phyloP scores from a whole-genome alignment of 1,140 invertebrate genomes.

The Platorchestia sp. region DNA sequence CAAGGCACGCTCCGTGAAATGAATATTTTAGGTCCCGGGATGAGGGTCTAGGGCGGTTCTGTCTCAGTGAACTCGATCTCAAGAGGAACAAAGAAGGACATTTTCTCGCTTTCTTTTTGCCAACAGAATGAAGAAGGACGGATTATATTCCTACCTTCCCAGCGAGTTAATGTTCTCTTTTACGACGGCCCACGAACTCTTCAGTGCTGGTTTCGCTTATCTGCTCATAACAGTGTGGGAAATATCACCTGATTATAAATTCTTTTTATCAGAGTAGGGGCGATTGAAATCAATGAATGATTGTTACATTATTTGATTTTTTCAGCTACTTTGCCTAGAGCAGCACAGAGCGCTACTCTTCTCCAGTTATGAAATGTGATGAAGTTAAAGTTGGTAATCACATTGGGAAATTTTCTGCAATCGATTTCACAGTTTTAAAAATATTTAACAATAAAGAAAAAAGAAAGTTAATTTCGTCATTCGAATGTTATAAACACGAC shows the following conservation, averaged over 20 bases:
- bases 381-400: background rate
- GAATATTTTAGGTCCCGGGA: slow-evolving; percentile 17
- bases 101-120: background rate
- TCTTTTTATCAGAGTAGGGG: background rate
- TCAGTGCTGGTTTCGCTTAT: background rate
- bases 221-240: background rate
- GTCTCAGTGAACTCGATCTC: background rate
- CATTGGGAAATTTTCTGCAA: background rate
- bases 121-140: background rate
- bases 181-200: background rate
- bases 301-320: background rate
- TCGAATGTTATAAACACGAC: no score
- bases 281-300: background rate
- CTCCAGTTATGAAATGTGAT: no score
- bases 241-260: no score
- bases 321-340: no score
- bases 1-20: slow-evolving; percentile 38
- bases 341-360: no score
- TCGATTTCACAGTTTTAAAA: background rate
- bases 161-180: background rate
- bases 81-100: background rate
- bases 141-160: background rate
- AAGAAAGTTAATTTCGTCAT: no score
- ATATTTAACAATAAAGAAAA: background rate
- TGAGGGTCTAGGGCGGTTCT: background rate